Evolutionary conservation across 2,113 vertebrate species (phyloP), one percentile per base, ranked within the genome.

Genomic region (Chauna torquata): DNA sequence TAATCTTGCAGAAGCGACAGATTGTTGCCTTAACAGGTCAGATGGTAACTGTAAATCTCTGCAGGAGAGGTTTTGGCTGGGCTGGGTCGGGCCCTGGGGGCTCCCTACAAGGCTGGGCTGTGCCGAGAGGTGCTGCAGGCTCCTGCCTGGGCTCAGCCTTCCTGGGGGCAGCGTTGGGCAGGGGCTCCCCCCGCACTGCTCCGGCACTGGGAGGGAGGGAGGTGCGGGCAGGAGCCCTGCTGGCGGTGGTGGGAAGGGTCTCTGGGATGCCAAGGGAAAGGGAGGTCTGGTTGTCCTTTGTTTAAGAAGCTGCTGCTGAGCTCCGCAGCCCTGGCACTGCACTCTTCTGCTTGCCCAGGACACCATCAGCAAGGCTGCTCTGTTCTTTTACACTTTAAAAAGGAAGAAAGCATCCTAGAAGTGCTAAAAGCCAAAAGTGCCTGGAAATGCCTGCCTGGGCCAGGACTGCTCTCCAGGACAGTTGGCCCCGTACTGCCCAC

Each of bases 21-120:
- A 42, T 16, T 91, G 94, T 95, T 93, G 90, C 74, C 32, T 95
- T 93, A 97, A 38, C 70, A n/a, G 96, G 93, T 97, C 94, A 92
- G 89, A 83, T 8, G 88, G 86, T 65, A 45, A 76, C 96, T 64
- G 95, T 93, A 96, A 97, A 96, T 94, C 95, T 90, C 92, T 9
- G 62, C 84, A 20, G 92, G 88, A 94, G 68, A 66, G 47, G 50
- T 52, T 24, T 27, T 52, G 50, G 50, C 50, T 25, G 50, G 8
- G 89, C 74, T 40, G 74, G 49, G 7, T 32, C n/a, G 12, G 87
- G 87, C 16, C 15, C 68, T 40, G 12, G 52, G 86, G 50, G 52
- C 36, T 77, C 2, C 28, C 84, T 57, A 38, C 27, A 47, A 77
- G 86, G 74, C 80, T 38, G 4, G 52, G 52, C 50, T 52, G 24